Base-by-base conservation (phyloP, 1,140 invertebrate species). In the Antheraea mylitta region DNA sequence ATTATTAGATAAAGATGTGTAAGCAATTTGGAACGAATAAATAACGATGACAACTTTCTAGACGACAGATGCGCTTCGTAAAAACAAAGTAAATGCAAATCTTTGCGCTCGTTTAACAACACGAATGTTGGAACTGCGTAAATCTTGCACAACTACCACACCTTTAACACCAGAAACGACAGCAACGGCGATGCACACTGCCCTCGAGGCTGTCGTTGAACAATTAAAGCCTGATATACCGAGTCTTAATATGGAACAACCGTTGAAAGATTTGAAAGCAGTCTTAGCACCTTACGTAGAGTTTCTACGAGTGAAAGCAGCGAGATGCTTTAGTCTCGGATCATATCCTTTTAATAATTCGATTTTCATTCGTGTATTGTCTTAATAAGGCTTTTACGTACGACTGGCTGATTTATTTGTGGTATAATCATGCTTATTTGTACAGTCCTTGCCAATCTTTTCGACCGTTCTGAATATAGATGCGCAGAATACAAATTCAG, bases 301-400 rank as follows among this genome's bases (percentile, higher is more conserved):
- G 7, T 90, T 90, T 64, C 80, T 92, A 0, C 76, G 81, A 18
- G 82, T 85, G 7, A 92, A 90, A 67, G 90, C 88, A 5, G 79
- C 77, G 73, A 75, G 90, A 73, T 90, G 82, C 77, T 92, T 92
- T 77, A 83, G 80, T 65, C 37, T 89, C 68, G 85, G 77, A 87
- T 90, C 87, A 90, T 92, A 92, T 92, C 90, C 90, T 92, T 92
- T 92, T 83, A 80, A 79, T 72, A 58, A n/a, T 11, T 53, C 38
- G 0, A 7, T 19, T 6, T 42, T 11, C 5, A 64, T 64, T 6
- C 3, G 19, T 30, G 18, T 64, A 18, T 37, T 42, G 36, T 64
- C 10, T 45, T 38, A 11, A 9, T 61, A 18, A 10, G 3, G 45
- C 45, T 48, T 48, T 48, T 48, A 48, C 11, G 45, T 48, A 48